Evolutionary conservation across 1,140 invertebrate genomes (phyloP).

Genomic region (Scaptomyza hsui): DNA sequence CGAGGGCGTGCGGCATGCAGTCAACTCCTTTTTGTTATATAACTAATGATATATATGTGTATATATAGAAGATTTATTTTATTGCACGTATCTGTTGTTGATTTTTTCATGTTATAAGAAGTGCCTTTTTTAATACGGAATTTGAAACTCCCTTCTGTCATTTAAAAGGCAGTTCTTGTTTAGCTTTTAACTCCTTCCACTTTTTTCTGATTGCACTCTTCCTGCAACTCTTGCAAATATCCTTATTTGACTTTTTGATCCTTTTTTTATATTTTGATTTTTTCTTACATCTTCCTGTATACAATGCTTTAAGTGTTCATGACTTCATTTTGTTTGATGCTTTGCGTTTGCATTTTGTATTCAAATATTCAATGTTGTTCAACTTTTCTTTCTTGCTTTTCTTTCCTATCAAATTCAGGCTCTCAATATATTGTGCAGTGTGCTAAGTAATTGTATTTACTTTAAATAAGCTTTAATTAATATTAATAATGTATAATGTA

Average conservation of each 20-base stretch:
- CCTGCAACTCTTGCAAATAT: constrained; percentile 4
- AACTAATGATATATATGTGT: constrained; percentile 55
- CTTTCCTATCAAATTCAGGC: constrained; percentile 31
- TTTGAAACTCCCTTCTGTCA: too few species aligned
- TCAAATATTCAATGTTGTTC: constrained; percentile 57
- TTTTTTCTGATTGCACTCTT: constrained; percentile 5
- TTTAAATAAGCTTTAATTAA: not conserved
- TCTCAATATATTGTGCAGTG: constrained; percentile 29
- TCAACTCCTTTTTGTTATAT: constrained; percentile 57
- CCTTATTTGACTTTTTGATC: constrained; percentile 25
- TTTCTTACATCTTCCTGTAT: constrained; percentile 4
- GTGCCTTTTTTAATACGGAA: not conserved
- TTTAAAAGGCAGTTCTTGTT: constrained; percentile 11
- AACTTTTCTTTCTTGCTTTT: constrained; percentile 54
- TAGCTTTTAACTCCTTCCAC: constrained; percentile 13
- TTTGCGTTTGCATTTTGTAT: constrained; percentile 67
- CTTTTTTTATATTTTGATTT: constrained; percentile 5
- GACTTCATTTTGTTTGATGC: constrained; percentile 70
- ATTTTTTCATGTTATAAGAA: constrained; percentile 3
- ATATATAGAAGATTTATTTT: constrained; percentile 15
- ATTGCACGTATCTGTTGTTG: constrained; percentile 42
- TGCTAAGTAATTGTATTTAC: constrained; percentile 1
- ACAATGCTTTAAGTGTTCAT: constrained; percentile 73
- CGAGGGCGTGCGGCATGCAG: constrained; percentile 26
- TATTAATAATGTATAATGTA: not conserved